A percentile compares a stretch with the other conserved stretches of the same genome.
Conservation (phyloP, 1,140 invertebrate genomes). For the Andricus grossulariae region DNA sequence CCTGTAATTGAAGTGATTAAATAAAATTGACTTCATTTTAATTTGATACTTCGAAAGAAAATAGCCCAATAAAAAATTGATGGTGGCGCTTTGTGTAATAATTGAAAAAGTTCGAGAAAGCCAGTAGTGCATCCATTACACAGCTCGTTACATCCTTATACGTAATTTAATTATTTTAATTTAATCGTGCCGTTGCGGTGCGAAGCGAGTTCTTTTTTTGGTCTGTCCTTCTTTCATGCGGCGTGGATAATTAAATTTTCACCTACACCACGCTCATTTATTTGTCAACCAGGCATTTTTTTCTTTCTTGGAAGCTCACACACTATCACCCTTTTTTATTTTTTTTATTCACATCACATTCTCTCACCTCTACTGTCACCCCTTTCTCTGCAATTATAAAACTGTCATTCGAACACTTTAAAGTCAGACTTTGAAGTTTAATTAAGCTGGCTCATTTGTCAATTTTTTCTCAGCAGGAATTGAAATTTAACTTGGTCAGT, state of each 20-base stretch:
- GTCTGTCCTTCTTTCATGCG: not conserved
- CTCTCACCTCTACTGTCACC: not conserved
- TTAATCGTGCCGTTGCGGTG: conserved; percentile 14
- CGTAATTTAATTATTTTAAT: conserved; percentile 38
- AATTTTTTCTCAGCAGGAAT: conserved; percentile 39
- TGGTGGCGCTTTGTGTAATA: not conserved
- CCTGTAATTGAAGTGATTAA: too few relatives aligned
- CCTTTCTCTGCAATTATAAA: conserved; percentile 19
- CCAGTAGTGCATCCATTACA: conserved; percentile 10
- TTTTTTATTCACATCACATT: not conserved
- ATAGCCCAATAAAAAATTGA: not conserved
- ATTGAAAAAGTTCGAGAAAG: not conserved
- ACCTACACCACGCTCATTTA: not conserved
- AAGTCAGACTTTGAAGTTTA: conserved; percentile 45
- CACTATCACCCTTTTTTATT: not conserved
- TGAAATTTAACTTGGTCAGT: conserved; percentile 55
- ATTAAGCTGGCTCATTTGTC: conserved; percentile 46
- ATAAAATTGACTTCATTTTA: too few relatives aligned
- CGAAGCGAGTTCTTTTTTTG: not conserved
- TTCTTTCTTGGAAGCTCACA: not conserved
- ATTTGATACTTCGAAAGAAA: not conserved
- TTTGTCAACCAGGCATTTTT: not conserved
- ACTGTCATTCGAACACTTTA: conserved; percentile 3
- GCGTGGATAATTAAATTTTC: conserved; percentile 13
- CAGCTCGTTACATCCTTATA: conserved; percentile 32